These are phyloP conservation scores for Leptopilina drosophilae DNA, from an alignment of 2,888 invertebrate species.

Conservation along the genomic window DNA sequence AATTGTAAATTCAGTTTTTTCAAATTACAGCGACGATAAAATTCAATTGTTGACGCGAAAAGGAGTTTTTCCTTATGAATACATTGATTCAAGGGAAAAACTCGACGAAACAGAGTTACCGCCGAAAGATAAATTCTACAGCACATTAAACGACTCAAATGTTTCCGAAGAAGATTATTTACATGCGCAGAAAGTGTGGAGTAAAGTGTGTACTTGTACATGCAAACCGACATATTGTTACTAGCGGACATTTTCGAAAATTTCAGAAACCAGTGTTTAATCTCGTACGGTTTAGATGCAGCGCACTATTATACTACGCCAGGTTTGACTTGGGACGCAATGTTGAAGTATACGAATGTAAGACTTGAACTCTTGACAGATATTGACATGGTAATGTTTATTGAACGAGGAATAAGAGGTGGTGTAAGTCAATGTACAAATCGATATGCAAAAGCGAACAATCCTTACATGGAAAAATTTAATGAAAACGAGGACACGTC, in stretches of 20 bases:
- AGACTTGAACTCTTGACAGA: conserved; percentile 26
- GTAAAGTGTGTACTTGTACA: background rate
- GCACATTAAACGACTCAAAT: background rate
- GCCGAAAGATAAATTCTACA: background rate
- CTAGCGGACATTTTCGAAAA: conserved; percentile 47
- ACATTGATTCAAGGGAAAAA: conserved; percentile 10
- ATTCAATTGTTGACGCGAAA: background rate
- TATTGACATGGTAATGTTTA: conserved; percentile 20
- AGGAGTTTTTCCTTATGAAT: conserved; percentile 21
- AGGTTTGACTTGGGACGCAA: conserved; percentile 50
- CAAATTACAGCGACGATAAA: background rate
- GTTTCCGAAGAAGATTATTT: background rate
- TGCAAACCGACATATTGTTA: background rate
- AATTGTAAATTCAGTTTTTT: background rate
- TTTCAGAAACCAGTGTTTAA: conserved; percentile 49
- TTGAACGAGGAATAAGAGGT: conserved; percentile 21
- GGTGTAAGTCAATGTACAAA: too few relatives aligned
- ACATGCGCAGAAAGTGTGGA: background rate
- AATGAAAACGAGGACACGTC: too few relatives aligned
- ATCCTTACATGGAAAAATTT: background rate
- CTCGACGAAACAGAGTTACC: background rate
- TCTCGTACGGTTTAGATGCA: conserved; percentile 41
- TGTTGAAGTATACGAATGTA: conserved; percentile 50
- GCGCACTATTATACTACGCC: conserved; percentile 48
- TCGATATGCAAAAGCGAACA: conserved; percentile 53